Conservation (phyloP, 2,888 invertebrate species). For the Panorpa germanica region DNA sequence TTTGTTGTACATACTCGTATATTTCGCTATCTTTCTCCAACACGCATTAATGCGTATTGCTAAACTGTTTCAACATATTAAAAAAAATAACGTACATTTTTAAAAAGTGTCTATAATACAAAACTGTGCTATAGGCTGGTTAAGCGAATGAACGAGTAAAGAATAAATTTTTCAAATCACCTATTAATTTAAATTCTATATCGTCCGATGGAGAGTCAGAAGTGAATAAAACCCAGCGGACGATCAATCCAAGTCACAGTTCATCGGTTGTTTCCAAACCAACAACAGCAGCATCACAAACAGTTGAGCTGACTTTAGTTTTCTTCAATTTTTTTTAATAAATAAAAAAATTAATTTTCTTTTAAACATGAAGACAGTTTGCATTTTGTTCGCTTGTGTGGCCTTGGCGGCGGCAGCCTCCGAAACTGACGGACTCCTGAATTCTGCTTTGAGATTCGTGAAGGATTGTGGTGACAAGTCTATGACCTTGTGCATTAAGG, state of each 20-base stretch:
- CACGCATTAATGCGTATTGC: no score
- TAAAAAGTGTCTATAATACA: no score
- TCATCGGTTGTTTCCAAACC: conserved; percentile 26
- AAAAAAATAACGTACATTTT: no score
- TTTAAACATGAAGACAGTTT: conserved; percentile 29
- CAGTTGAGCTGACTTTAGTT: no score
- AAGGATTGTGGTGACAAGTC: conserved; percentile 51
- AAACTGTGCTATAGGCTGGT: conserved; percentile 4
- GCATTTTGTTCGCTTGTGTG: conserved; percentile 26
- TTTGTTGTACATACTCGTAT: no score
- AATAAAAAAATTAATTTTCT: no score
- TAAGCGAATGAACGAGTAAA: conserved; percentile 6
- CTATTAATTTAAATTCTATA: conserved; percentile 17
- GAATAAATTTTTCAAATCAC: conserved; percentile 11
- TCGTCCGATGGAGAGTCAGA: no score
- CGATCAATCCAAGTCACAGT: conserved; percentile 25
- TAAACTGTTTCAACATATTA: no score
- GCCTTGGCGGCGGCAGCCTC: conserved; percentile 26
- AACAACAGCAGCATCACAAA: no score
- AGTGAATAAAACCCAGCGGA: conserved; percentile 27
- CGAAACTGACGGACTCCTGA: conserved; percentile 34
- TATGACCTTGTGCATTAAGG: conserved; percentile 53
- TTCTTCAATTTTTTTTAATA: no score
- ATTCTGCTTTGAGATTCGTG: conserved; percentile 44
- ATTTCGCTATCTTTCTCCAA: conserved; percentile 1